Evolutionary conservation across 2,797 vertebrate species (phyloP).

Genomic region (Rhadinocentrus ornatus): DNA sequence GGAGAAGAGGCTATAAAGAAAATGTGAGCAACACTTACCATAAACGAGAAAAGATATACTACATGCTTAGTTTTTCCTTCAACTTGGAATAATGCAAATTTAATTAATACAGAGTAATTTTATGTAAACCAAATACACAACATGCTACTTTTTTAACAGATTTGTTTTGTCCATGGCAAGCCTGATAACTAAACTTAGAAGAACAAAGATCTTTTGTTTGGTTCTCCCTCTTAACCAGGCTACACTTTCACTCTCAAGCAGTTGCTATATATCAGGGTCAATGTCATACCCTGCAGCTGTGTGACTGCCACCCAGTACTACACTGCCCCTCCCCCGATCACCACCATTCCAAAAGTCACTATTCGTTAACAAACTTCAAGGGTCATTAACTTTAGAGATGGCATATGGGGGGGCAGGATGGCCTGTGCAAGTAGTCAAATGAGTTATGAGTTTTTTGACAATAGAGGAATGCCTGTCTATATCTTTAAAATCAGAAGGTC

Average conservation of each 20-base stretch:
- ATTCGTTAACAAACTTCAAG: constrained; percentile 71
- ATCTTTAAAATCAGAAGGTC: constrained; percentile 85
- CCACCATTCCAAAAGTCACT: constrained; percentile 51
- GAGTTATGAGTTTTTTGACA: constrained; percentile 65
- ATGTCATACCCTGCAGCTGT: constrained; percentile 72
- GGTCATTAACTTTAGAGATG: constrained; percentile 66
- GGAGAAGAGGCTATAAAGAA: neutral
- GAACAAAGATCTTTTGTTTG: constrained; percentile 61
- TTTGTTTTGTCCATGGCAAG: neutral
- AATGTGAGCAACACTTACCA: neutral
- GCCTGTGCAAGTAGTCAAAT: constrained; percentile 54
- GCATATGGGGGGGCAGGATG: constrained; percentile 44
- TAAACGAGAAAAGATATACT: neutral
- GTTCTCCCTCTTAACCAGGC: constrained; percentile 68
- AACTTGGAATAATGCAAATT: neutral
- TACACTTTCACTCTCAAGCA: constrained; percentile 63
- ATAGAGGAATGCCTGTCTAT: constrained; percentile 76
- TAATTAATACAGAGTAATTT: neutral
- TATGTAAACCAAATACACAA: constrained; percentile 10
- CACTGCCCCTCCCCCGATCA: constrained; percentile 22
- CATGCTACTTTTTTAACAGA: neutral
- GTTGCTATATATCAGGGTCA: constrained; percentile 65
- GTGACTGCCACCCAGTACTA: constrained; percentile 43
- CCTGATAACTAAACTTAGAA: constrained; percentile 38
- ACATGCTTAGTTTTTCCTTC: neutral